phyloP scores from a whole-genome alignment of 2,113 vertebrate species.

The Diglossa brunneiventris region DNA sequence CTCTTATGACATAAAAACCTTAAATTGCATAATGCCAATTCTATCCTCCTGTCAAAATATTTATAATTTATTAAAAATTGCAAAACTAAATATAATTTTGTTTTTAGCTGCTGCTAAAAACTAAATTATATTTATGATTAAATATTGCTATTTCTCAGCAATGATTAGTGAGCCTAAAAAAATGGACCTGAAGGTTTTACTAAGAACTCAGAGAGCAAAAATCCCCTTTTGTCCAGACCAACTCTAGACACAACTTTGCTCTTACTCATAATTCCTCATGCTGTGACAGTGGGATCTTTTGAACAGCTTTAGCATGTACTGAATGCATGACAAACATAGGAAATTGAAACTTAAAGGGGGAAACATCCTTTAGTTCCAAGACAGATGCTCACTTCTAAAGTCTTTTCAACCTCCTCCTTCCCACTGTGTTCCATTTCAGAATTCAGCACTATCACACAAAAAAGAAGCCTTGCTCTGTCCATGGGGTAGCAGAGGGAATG shows the following conservation, averaged over 20 bases:
- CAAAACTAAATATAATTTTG: background rate
- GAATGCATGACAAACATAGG: background rate
- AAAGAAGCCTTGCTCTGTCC: background rate
- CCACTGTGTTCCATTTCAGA: background rate
- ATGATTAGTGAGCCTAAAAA: background rate
- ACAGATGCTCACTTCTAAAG: background rate
- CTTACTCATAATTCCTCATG: background rate
- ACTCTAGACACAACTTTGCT: background rate
- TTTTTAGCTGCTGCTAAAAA: background rate
- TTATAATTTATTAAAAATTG: background rate
- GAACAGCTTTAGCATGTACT: background rate
- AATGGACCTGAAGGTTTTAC: background rate
- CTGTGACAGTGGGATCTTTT: background rate
- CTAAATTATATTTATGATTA: background rate
- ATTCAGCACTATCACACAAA: background rate
- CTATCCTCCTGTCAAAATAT: background rate
- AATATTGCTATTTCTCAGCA: background rate
- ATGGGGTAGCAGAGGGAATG: background rate
- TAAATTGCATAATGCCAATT: background rate
- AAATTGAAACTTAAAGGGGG: background rate
- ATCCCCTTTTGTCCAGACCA: background rate
- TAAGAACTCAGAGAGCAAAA: background rate
- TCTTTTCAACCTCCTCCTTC: conserved; percentile 15
- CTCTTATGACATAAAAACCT: background rate
- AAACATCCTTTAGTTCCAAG: background rate